Evolutionary conservation across 1,140 invertebrate species (phyloP).

Genomic region (Spodoptera litura): DNA sequence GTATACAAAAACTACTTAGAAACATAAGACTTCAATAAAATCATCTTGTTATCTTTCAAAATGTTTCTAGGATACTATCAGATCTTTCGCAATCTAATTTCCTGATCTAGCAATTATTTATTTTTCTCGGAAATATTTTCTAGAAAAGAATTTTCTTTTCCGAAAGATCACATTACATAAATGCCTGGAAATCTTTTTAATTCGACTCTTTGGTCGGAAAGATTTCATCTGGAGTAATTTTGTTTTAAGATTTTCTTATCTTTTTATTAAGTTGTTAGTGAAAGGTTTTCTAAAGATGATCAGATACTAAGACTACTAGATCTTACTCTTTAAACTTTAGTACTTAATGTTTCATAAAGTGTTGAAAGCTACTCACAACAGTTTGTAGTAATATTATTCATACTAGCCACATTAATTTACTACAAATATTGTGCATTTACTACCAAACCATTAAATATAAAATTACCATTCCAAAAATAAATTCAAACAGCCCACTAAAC

Average conservation of each 20-base stretch:
- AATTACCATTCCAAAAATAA: too few relatives aligned
- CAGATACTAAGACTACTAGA: not conserved
- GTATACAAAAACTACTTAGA: too few relatives aligned
- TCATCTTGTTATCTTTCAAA: too few relatives aligned
- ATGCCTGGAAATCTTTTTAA: constrained; percentile 3
- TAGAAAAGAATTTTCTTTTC: not conserved
- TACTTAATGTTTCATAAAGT: not conserved
- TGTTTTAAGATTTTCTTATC: not conserved
- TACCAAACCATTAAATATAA: too few relatives aligned
- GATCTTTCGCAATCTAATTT: too few relatives aligned
- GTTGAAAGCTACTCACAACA: not conserved
- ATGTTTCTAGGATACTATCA: too few relatives aligned
- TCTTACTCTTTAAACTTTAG: not conserved
- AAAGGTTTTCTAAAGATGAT: not conserved
- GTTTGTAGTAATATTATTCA: too few relatives aligned
- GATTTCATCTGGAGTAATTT: not conserved
- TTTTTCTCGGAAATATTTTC: not conserved
- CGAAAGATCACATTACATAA: not conserved
- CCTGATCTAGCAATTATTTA: too few relatives aligned
- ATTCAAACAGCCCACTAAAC: too few relatives aligned
- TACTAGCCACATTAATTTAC: too few relatives aligned
- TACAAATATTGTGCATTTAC: too few relatives aligned
- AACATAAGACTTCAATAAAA: too few relatives aligned
- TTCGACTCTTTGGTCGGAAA: not conserved
- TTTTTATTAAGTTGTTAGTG: not conserved